These are phyloP conservation scores for Eumacrocentrus americanus DNA, from an alignment of 2,888 invertebrate genomes.

Conservation along the genomic window DNA sequence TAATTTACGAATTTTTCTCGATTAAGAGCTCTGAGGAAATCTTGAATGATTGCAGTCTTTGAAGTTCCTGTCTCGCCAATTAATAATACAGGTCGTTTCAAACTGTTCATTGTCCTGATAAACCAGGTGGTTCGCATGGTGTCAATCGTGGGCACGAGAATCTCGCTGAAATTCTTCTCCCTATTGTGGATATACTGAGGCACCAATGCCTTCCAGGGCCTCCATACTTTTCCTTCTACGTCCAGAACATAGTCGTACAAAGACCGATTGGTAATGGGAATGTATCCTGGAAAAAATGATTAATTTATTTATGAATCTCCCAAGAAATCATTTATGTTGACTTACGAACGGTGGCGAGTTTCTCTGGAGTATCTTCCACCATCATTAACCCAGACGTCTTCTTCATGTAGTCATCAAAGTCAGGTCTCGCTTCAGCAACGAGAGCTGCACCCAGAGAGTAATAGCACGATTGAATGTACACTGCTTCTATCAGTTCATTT, in stretches of 20 bases:
- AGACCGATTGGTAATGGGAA: slow-evolving; percentile 74
- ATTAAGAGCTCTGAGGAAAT: slow-evolving; percentile 77
- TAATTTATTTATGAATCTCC: not conserved
- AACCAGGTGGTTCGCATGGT: slow-evolving; percentile 82
- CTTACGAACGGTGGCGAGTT: slow-evolving; percentile 69
- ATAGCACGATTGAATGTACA: slow-evolving; percentile 72
- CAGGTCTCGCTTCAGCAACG: slow-evolving; percentile 70
- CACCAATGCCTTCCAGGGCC: slow-evolving; percentile 84
- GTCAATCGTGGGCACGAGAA: slow-evolving; percentile 89
- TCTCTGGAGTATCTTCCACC: slow-evolving; percentile 70
- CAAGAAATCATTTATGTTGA: not conserved
- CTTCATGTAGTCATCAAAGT: slow-evolving; percentile 84
- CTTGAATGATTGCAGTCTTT: slow-evolving; percentile 87
- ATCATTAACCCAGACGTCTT: slow-evolving; percentile 73
- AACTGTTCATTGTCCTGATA: slow-evolving; percentile 76
- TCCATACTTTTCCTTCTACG: slow-evolving; percentile 72
- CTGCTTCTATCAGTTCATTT: slow-evolving; percentile 51
- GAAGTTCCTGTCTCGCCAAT: slow-evolving; percentile 93
- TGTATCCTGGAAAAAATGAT: slow-evolving; percentile 66
- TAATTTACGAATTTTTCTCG: slow-evolving; percentile 70
- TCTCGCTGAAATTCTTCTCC: slow-evolving; percentile 75
- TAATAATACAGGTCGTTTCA: slow-evolving; percentile 79
- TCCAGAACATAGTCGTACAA: slow-evolving; percentile 86
- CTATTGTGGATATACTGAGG: slow-evolving; percentile 78
- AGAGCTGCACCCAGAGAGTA: slow-evolving; percentile 85